Base-by-base conservation (phyloP, 92 coral and sea anemone species). In the Parazoanthus darwini region DNA sequence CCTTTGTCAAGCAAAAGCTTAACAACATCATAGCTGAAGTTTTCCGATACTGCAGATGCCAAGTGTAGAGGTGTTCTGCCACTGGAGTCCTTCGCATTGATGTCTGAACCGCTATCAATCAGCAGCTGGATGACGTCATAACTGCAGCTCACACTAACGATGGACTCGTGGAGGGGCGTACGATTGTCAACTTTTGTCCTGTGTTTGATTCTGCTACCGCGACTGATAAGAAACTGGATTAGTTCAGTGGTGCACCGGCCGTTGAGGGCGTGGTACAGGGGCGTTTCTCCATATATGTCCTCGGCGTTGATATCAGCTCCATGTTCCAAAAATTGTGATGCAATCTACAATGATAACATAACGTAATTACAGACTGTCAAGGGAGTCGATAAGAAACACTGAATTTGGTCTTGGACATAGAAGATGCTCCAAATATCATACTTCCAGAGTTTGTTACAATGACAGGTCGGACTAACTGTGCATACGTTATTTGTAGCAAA, bases 1-100 rank as follows among this genome's bases (percentile, higher is more conserved):
- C 77, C 59, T 38, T 82, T 67, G 58, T 67, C 86, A 44, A 82
- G 23, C 73, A 82, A 82, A n/a, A 82, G 77, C 33, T 67, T 82
- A 20, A 82, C 77, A 66, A 65, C 77, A 43, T 82, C 77, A 67
- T 39, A 82, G 59, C 77, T 82, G 43, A 67, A 82, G 72, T 66
- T 82, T 46, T 82, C 77, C 8, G 86, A 23, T 66, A 42, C 38
- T 44, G 37, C 77, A 33, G 38, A n/a, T 66, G 76, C 76, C 3
- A 38, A 71, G 76, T 66, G 77, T 4, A 82, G n/a, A 25, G 77
- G 77, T 44, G 80, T 76, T 14, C 51, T 76, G 54, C 54, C 80
- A 46, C 20, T 33, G 1, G 80, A 76, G 51, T 76, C 80, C 9
- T 20, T 29, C 5, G 80, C 80, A 39, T 42, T 76, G 33, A 76